phyloP scores from a whole-genome alignment of 2,113 vertebrate species.

The Nothoprocta perdicaria region DNA sequence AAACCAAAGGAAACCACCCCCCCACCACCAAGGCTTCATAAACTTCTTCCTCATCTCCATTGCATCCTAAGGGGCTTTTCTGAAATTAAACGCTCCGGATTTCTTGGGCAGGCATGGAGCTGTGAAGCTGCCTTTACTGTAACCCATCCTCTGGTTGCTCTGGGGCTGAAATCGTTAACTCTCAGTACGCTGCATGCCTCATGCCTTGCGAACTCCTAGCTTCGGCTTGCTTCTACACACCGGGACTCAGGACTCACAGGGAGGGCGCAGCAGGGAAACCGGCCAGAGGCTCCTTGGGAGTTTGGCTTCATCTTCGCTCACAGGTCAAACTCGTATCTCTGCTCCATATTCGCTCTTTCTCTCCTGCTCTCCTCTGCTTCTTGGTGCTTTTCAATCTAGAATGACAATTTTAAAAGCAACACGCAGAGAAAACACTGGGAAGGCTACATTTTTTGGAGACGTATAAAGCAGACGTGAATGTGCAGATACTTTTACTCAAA shows the following conservation, averaged over 20 bases:
- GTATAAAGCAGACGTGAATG: neutral
- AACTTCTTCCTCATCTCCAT: conserved; percentile 30
- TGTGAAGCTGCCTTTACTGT: fast-evolving
- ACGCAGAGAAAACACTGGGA: conserved; percentile 17
- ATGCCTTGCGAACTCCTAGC: neutral
- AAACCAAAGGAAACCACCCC: neutral
- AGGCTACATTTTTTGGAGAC: conserved; percentile 26
- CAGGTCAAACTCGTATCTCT: conserved; percentile 26
- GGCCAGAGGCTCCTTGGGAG: neutral
- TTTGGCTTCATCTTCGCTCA: neutral
- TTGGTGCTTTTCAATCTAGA: conserved; percentile 31
- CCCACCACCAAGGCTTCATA: fast-evolving
- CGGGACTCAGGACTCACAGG: too few relatives aligned
- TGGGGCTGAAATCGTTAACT: neutral
- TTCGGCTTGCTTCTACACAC: neutral
- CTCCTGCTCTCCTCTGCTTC: conserved; percentile 41
- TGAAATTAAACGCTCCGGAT: neutral
- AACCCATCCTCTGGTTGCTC: neutral
- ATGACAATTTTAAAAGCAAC: conserved; percentile 49
- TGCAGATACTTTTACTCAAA: neutral
- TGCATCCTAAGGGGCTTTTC: neutral
- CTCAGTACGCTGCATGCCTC: fast-evolving
- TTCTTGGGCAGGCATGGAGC: neutral
- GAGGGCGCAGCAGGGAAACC: fast-evolving
- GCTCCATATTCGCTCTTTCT: conserved; percentile 36